phyloP scores from a whole-genome alignment of 64 coral and sea anemone species.

The Astreopora myriophthalma region DNA sequence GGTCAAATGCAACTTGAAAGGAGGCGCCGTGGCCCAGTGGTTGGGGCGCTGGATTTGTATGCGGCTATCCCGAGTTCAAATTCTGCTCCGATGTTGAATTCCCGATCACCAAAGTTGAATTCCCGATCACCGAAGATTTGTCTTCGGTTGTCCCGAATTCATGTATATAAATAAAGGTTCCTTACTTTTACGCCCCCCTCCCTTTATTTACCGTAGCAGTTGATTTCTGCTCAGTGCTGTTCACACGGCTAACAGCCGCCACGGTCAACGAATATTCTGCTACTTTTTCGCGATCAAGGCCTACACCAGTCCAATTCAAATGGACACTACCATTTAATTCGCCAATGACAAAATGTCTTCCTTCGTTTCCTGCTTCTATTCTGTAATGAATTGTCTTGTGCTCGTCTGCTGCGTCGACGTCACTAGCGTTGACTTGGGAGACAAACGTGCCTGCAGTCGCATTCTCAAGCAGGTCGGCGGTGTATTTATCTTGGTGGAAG shows the following conservation, averaged over 20 bases:
- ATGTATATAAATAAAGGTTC: too few relatives aligned
- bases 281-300: slow-evolving; percentile 81
- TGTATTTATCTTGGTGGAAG: slow-evolving; percentile 59
- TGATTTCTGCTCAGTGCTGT: slow-evolving; percentile 76
- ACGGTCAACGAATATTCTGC: slow-evolving; percentile 54
- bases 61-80: too few relatives aligned
- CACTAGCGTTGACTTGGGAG: slow-evolving; percentile 82
- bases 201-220: slow-evolving; percentile 25
- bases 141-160: too few relatives aligned
- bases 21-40: too few relatives aligned
- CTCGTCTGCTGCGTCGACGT: slow-evolving; percentile 66
- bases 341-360: slow-evolving; percentile 67
- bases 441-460: slow-evolving; percentile 65
- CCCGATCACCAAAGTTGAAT: too few relatives aligned
- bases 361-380: slow-evolving; percentile 63
- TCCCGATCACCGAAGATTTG: too few relatives aligned
- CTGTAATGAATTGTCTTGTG: slow-evolving; percentile 76
- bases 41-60: too few relatives aligned
- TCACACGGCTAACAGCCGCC: slow-evolving; percentile 67
- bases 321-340: slow-evolving; percentile 75
- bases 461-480: slow-evolving; percentile 71
- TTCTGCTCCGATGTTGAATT: too few relatives aligned
- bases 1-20: too few relatives aligned
- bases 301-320: slow-evolving; percentile 51
- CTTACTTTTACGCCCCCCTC: too few relatives aligned